Percentiles rank a stretch among this genome's conserved stretches.
Evolutionary conservation across 1,140 invertebrate genomes (phyloP).

Genomic region (Acyrthosiphon pisum): DNA sequence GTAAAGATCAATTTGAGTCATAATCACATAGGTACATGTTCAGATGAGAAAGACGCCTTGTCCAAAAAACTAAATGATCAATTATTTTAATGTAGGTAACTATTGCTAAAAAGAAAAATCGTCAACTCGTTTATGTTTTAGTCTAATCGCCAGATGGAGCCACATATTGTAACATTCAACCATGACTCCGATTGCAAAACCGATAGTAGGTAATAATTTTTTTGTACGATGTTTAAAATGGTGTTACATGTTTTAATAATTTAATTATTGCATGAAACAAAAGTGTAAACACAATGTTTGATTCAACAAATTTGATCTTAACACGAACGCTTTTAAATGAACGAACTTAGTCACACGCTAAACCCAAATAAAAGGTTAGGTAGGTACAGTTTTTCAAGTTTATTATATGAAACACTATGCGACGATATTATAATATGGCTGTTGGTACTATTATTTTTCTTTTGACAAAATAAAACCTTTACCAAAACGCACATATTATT

Average conservation of each 20-base stretch:
- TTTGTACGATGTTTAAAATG: not conserved
- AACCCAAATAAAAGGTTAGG: not conserved
- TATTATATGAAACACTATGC: not conserved
- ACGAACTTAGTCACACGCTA: not conserved
- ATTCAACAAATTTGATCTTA: not conserved
- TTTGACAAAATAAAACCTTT: not conserved
- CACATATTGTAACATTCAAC: not conserved
- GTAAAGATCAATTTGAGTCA: not conserved
- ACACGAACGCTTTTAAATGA: not conserved
- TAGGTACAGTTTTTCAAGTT: not conserved
- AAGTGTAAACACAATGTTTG: not conserved
- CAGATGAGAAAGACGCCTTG: not conserved
- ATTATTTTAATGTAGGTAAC: too few species aligned
- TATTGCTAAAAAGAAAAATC: not conserved
- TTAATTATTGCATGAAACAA: not conserved
- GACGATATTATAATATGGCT: not conserved
- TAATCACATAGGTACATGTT: not conserved
- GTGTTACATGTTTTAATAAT: not conserved
- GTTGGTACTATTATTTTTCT: not conserved
- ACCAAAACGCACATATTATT: not conserved
- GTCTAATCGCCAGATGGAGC: not conserved
- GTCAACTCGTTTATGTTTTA: not conserved
- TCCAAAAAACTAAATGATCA: not conserved
- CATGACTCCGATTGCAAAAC: not conserved
- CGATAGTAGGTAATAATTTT: not conserved